Evolutionary conservation across 1,140 invertebrate genomes (phyloP).

Genomic region (Heliconius hermathena): DNA sequence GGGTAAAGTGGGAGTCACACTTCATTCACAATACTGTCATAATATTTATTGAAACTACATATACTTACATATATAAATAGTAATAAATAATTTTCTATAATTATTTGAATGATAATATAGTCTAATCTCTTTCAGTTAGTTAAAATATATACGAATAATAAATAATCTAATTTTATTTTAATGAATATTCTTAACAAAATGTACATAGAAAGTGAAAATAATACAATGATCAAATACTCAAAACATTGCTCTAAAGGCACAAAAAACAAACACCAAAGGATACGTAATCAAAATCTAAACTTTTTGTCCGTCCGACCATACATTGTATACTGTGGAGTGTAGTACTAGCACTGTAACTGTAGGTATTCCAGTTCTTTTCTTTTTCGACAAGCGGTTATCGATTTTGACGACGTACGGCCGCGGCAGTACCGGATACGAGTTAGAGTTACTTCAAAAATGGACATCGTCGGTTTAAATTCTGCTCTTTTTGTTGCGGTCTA

Average conservation of each 20-base stretch:
- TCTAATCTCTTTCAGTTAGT: no score
- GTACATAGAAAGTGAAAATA: neutral
- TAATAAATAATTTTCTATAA: no score
- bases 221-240: neutral
- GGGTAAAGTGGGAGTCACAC: neutral
- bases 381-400: conserved; percentile 41
- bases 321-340: neutral
- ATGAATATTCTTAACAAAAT: no score
- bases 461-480: conserved; percentile 9
- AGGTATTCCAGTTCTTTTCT: neutral
- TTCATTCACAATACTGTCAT: neutral
- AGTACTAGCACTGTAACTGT: neutral
- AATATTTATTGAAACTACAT: no score
- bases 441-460: conserved; percentile 11
- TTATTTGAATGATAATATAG: no score
- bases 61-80: no score
- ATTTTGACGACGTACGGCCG: conserved; percentile 32
- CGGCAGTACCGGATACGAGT: neutral
- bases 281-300: neutral
- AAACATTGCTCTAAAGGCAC: no score
- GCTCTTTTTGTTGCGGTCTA: neutral
- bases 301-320: neutral
- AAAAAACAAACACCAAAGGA: neutral
- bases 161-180: no score
- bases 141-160: no score